phyloP scores from a whole-genome alignment of 1,140 invertebrate genomes.

The Armadillidium nasatum region DNA sequence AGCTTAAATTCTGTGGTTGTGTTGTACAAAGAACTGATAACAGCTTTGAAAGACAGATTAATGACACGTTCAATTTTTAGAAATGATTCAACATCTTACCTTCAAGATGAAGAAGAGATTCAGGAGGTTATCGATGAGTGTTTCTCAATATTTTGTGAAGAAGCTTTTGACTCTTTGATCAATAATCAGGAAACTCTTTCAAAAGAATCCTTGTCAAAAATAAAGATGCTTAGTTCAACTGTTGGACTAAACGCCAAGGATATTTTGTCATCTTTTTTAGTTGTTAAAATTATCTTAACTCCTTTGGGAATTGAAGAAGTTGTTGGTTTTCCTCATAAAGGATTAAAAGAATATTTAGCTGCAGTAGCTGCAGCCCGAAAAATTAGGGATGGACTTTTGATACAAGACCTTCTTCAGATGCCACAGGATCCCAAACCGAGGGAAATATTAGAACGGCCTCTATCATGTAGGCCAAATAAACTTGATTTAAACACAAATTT shows the following conservation, averaged over 20 bases:
- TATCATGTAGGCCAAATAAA: not conserved
- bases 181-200: not conserved
- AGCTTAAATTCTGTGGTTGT: not conserved
- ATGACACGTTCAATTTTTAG: not conserved
- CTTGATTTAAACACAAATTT: not conserved
- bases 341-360: conserved; percentile 2
- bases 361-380: not conserved
- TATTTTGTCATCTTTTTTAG: not conserved
- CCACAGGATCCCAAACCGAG: too few species aligned
- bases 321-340: conserved; percentile 6
- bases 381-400: not conserved
- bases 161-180: not conserved
- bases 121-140: not conserved
- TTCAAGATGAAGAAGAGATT: conserved; percentile 5
- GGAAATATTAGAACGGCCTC: too few species aligned
- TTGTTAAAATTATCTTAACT: conserved; percentile 1
- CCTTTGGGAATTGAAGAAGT: not conserved
- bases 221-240: not conserved
- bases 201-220: not conserved
- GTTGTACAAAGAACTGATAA: not conserved
- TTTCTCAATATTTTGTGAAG: not conserved
- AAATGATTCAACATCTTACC: not conserved
- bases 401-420: too few species aligned
- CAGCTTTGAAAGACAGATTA: conserved; percentile 8
- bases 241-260: not conserved